Conservation (phyloP, 2,888 invertebrate genomes). For the Hirtodrosophila trivittata region DNA sequence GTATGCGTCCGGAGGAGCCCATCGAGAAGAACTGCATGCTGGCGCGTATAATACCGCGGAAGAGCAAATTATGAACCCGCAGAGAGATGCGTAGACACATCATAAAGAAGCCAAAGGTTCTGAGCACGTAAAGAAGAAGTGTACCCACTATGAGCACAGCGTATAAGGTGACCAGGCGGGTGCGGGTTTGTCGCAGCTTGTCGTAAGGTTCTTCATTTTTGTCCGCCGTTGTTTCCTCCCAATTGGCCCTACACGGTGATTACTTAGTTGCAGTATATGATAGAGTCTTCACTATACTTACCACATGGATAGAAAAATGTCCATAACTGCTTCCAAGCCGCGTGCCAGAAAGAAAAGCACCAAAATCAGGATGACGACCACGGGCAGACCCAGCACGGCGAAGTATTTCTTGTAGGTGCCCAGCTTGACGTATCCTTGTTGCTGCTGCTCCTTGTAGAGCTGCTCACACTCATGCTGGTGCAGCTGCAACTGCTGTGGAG, state of each 20-base stretch:
- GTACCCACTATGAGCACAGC: constrained; percentile 74
- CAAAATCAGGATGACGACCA: constrained; percentile 76
- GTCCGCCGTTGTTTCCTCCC: constrained; percentile 81
- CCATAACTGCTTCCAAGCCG: constrained; percentile 87
- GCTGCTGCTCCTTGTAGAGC: constrained; percentile 85
- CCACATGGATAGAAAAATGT: constrained; percentile 91
- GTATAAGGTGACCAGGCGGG: constrained; percentile 76
- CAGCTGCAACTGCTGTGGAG: constrained; percentile 86
- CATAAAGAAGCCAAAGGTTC: constrained; percentile 88
- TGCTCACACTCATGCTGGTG: constrained; percentile 83
- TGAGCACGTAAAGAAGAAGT: constrained; percentile 85
- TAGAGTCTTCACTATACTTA: constrained; percentile 72
- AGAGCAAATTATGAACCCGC: constrained; percentile 91
- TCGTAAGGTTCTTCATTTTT: constrained; percentile 46
- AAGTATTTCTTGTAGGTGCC: constrained; percentile 86
- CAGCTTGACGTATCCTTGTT: constrained; percentile 87
- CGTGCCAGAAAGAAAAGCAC: constrained; percentile 86
- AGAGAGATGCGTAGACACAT: constrained; percentile 90
- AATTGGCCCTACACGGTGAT: constrained; percentile 77
- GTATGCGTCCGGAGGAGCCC: constrained; percentile 87
- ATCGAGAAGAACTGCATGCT: constrained; percentile 91
- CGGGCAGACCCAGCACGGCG: constrained; percentile 84
- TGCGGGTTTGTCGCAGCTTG: constrained; percentile 61
- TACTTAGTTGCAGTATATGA: too few species aligned
- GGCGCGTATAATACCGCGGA: constrained; percentile 88